A percentile compares a stretch with the other conserved stretches of the same genome.
phyloP scores from a whole-genome alignment of 2,888 invertebrate species.

The Drosophila mimetica region DNA sequence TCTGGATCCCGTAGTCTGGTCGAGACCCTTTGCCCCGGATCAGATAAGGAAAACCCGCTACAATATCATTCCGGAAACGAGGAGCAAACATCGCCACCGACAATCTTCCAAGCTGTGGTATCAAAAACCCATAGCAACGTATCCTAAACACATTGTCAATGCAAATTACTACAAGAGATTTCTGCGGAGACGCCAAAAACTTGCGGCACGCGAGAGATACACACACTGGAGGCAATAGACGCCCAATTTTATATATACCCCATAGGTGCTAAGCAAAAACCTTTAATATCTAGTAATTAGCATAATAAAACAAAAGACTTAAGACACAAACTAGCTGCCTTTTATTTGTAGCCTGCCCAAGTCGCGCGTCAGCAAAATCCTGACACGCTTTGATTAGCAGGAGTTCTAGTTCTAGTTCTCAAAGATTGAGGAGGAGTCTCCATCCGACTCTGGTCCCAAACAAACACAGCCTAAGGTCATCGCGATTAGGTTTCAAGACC shows the following conservation, averaged over 20 bases:
- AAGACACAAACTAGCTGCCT: constrained; percentile 14
- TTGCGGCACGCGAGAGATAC: constrained; percentile 39
- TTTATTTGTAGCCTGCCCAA: constrained; percentile 8
- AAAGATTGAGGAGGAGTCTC: not conserved
- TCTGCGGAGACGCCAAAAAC: constrained; percentile 48
- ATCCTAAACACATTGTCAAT: constrained; percentile 7
- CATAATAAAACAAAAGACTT: constrained; percentile 46
- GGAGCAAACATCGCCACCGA: constrained; percentile 5
- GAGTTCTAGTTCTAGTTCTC: constrained; percentile 6
- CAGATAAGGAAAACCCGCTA: constrained; percentile 70
- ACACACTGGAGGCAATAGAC: constrained; percentile 22
- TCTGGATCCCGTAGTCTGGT: constrained; percentile 81
- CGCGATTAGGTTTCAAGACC: constrained; percentile 56
- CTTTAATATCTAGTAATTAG: constrained; percentile 41
- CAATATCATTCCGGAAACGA: constrained; percentile 2
- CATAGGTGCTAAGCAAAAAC: constrained; percentile 43
- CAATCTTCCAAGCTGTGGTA: constrained; percentile 13
- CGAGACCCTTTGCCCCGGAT: constrained; percentile 76
- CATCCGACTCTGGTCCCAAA: not conserved
- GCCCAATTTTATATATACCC: not conserved
- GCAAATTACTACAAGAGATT: constrained; percentile 24
- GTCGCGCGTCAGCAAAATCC: constrained; percentile 16
- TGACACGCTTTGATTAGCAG: constrained; percentile 26
- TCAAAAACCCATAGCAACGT: not conserved
- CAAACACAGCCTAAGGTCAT: constrained; percentile 61